These are phyloP conservation scores for Charina bottae DNA, from an alignment of 2,113 vertebrate genomes.

Conservation along the genomic window DNA sequence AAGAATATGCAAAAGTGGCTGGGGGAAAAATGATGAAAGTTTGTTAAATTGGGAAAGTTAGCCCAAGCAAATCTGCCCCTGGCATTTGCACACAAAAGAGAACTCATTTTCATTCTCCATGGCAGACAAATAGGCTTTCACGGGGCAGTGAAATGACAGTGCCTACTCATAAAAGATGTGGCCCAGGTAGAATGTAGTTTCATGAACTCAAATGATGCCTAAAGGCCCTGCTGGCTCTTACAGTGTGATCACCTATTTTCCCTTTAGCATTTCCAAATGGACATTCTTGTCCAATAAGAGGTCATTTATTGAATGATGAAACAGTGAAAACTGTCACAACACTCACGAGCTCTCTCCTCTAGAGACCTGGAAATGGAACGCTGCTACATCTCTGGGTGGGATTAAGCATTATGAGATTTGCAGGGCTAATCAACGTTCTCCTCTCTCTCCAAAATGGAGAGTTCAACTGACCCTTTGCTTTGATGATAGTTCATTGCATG, in stretches of 20 bases:
- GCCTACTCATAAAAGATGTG: background rate
- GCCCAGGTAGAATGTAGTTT: constrained; percentile 13
- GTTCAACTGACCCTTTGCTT: background rate
- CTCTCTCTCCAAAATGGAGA: background rate
- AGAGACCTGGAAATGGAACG: background rate
- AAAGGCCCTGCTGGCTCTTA: background rate
- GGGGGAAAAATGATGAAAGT: constrained; percentile 7
- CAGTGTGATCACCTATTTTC: constrained; percentile 11
- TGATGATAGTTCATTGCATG: background rate
- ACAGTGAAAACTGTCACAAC: background rate
- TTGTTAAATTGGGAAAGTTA: constrained; percentile 28
- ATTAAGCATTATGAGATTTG: background rate
- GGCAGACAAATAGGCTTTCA: constrained; percentile 26
- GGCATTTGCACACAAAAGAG: background rate
- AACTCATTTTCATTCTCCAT: constrained; percentile 37
- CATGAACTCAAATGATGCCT: constrained; percentile 24
- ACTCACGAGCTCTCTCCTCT: background rate
- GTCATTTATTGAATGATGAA: constrained; percentile 18
- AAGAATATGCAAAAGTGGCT: constrained; percentile 26
- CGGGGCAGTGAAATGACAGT: constrained; percentile 34
- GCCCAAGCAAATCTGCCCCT: constrained; percentile 25
- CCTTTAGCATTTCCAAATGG: constrained; percentile 19
- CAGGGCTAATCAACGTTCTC: background rate
- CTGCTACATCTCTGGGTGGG: background rate
- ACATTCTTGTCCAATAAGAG: background rate